These are phyloP conservation scores for Mormyrus iriodes DNA, from an alignment of 2,113 vertebrate species.

Conservation along the genomic window DNA sequence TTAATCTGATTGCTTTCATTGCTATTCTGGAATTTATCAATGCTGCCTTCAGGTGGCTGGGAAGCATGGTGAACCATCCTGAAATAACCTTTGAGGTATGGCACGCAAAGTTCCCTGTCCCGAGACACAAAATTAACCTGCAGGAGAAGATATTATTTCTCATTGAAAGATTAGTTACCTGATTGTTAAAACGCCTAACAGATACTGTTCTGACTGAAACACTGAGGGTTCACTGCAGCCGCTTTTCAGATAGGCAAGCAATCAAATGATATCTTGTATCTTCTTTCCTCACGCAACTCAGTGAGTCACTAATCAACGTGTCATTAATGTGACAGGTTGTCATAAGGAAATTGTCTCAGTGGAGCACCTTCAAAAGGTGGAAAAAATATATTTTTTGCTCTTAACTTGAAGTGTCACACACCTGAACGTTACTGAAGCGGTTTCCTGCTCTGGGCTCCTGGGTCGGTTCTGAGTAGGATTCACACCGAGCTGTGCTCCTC, in stretches of 20 bases:
- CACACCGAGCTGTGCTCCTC: background rate
- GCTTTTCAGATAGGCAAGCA: background rate
- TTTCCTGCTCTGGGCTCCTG: background rate
- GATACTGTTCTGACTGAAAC: background rate
- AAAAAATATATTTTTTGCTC: background rate
- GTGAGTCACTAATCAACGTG: background rate
- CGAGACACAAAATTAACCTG: background rate
- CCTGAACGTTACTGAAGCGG: background rate
- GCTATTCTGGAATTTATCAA: conserved; percentile 83
- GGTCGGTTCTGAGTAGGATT: background rate
- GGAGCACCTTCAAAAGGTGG: background rate
- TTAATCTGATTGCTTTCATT: conserved; percentile 84
- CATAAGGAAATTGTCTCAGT: background rate
- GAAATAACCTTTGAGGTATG: conserved; percentile 79
- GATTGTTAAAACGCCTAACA: too few relatives aligned
- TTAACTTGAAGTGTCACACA: background rate
- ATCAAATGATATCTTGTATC: background rate
- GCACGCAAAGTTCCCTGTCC: background rate
- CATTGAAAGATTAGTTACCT: background rate
- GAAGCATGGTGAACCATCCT: conserved; percentile 76
- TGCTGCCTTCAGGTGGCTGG: conserved; percentile 71
- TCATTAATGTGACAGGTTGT: background rate
- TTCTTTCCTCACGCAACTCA: background rate
- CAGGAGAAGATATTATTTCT: background rate
- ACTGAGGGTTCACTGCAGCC: background rate